phyloP scores from a whole-genome alignment of 37 sponge, comb jelly and placozoan genomes.

The Tethya wilhelma region DNA sequence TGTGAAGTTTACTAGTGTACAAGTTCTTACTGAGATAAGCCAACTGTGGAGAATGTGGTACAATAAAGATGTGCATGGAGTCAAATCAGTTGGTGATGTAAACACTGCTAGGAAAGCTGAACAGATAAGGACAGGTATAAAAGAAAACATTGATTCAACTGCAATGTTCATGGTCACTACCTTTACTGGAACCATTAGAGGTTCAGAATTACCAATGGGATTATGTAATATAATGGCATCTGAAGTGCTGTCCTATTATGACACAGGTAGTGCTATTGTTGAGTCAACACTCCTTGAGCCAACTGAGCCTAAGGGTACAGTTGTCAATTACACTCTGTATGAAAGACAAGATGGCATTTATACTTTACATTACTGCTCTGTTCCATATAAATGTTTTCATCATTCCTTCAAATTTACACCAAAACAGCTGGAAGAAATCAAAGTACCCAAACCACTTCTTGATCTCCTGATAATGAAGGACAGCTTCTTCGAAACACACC shows the following conservation, averaged over 20 bases:
- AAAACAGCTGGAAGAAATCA: background rate
- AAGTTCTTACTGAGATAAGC: background rate
- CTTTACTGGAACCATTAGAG: background rate
- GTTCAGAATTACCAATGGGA: background rate
- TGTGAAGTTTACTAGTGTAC: background rate
- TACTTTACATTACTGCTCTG: background rate
- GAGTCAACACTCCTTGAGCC: slow-evolving; percentile 1
- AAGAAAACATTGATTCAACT: background rate
- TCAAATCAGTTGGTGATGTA: background rate
- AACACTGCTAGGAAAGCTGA: background rate
- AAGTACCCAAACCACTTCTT: background rate
- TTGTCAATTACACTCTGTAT: slow-evolving; percentile 33
- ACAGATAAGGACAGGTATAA: background rate
- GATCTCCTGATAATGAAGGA: background rate
- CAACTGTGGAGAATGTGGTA: slow-evolving; percentile 34
- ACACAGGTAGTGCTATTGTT: slow-evolving; percentile 25
- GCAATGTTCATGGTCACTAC: no score
- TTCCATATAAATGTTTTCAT: slow-evolving; percentile 21
- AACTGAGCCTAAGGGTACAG: background rate
- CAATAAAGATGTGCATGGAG: background rate
- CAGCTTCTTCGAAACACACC: background rate
- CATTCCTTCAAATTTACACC: slow-evolving; percentile 14
- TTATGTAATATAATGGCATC: background rate
- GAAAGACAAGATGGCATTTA: slow-evolving; percentile 16
- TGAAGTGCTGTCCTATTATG: background rate